Conservation (phyloP, 1,140 invertebrate genomes). For the Musca domestica region DNA sequence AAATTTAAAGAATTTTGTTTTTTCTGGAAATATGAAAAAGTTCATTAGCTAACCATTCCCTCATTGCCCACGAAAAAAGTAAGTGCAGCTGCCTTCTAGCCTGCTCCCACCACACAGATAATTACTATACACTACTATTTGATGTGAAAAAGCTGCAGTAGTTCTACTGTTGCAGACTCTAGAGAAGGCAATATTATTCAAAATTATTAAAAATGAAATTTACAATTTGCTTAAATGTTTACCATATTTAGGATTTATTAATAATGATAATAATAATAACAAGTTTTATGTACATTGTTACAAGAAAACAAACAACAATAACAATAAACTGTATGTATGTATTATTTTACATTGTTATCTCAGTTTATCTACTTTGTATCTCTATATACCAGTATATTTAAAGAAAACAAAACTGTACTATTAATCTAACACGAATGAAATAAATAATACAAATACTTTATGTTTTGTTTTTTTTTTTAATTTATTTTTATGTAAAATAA, state of each 20-base stretch:
- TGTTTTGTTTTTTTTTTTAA: no score
- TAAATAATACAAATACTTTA: no score
- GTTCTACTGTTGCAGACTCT: no score
- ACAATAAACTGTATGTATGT: background rate
- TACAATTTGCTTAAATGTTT: background rate
- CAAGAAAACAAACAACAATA: background rate
- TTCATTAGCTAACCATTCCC: background rate
- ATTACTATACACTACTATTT: no score
- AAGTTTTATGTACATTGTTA: slow-evolving; percentile 9
- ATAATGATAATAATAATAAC: slow-evolving; percentile 4
- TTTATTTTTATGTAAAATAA: no score
- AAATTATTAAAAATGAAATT: no score
- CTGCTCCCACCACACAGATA: no score
- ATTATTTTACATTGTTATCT: slow-evolving; percentile 21
- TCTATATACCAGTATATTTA: background rate
- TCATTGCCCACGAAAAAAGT: background rate
- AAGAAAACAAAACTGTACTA: background rate
- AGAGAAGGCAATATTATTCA: no score
- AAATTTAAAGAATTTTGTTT: background rate
- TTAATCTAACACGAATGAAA: no score
- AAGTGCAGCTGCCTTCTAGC: no score
- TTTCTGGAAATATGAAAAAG: background rate
- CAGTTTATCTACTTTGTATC: slow-evolving; percentile 5
- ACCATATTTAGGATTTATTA: slow-evolving; percentile 19
- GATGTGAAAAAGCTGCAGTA: no score